Evolutionary conservation across 1,140 invertebrate species (phyloP).

Genomic region (Propsilocerus akamusi): DNA sequence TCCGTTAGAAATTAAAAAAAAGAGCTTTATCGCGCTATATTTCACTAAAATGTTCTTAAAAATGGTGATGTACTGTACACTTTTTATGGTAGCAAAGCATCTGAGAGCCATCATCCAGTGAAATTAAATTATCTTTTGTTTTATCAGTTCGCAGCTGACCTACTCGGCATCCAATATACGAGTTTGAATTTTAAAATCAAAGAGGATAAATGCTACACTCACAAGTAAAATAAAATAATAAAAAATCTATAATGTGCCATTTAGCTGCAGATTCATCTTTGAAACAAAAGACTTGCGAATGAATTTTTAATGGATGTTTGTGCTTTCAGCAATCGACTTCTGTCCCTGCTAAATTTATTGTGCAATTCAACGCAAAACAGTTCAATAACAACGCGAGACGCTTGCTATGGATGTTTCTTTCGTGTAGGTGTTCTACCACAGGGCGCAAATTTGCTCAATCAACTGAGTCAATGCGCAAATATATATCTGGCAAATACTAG

Average conservation of each 20-base stretch:
- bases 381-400: slow-evolving; percentile 27
- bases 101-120: too few relatives aligned
- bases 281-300: background rate
- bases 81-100: too few relatives aligned
- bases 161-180: background rate
- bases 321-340: slow-evolving; percentile 21
- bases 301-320: background rate
- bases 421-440: slow-evolving; percentile 26
- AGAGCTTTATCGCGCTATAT: too few relatives aligned
- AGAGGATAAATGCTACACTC: background rate
- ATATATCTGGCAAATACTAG: slow-evolving; percentile 27
- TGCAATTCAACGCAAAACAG: slow-evolving; percentile 30
- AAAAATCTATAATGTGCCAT: too few relatives aligned
- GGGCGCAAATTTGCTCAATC: slow-evolving; percentile 26
- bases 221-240: background rate
- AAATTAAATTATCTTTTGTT: too few relatives aligned
- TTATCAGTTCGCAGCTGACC: background rate
- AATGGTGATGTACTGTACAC: too few relatives aligned
- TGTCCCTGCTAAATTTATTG: slow-evolving; percentile 29
- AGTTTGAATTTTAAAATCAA: background rate
- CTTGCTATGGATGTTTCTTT: slow-evolving; percentile 29
- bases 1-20: too few relatives aligned
- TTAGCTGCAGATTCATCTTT: too few relatives aligned
- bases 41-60: too few relatives aligned
- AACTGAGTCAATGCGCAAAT: slow-evolving; percentile 25